Evolutionary conservation across 2,797 vertebrate species (phyloP).

Genomic region (Staurois parvus): DNA sequence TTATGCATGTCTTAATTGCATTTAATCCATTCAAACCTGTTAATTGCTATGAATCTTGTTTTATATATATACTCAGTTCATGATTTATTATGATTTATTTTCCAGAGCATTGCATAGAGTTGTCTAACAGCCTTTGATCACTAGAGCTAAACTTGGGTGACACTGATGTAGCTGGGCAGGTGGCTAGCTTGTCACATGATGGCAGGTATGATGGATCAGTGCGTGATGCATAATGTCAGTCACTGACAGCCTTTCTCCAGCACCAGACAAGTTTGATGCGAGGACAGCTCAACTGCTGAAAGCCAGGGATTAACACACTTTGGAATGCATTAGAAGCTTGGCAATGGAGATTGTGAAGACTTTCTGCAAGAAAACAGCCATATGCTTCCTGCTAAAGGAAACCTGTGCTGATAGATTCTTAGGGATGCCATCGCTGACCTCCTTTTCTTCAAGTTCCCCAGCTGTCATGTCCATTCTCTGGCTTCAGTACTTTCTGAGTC

Average conservation of each 20-base stretch:
- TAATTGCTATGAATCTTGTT: too few species aligned
- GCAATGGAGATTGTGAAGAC: neutral
- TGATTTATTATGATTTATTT: neutral
- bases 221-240: conserved; percentile 18
- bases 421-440: too few species aligned
- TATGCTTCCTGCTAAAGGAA: too few species aligned
- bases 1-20: neutral
- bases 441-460: too few species aligned
- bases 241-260: conserved; percentile 17
- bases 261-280: conserved; percentile 13
- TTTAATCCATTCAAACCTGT: neutral
- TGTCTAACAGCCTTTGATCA: conserved; percentile 8
- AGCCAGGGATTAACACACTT: conserved; percentile 5
- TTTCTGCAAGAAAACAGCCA: neutral
- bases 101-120: neutral
- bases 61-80: neutral
- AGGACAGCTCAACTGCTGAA: conserved; percentile 6
- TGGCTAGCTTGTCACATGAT: conserved; percentile 79
- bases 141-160: conserved; percentile 62
- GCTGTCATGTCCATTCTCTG: too few species aligned
- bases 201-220: conserved; percentile 77
- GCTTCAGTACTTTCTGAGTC: too few species aligned
- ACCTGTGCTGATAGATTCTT: too few species aligned
- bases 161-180: conserved; percentile 82
- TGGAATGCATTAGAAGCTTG: neutral